Base-by-base conservation (phyloP, 2,113 vertebrate genomes). In the Tapirus terrestris region DNA sequence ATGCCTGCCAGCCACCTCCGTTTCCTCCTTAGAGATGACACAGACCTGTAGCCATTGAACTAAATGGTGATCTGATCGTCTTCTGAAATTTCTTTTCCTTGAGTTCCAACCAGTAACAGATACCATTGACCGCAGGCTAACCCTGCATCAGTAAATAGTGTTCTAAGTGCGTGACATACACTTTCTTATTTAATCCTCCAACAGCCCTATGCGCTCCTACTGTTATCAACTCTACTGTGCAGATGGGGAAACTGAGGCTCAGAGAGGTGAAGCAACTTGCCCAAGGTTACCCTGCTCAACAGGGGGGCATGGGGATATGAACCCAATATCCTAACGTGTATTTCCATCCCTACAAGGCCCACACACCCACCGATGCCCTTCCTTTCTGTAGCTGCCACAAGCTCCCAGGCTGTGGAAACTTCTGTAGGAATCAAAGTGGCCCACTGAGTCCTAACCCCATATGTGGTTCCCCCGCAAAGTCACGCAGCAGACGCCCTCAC, bases 201-300 rank as follows among this genome's bases (percentile, higher is more conserved):
- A 6, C 36, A 56, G 29, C 5, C 36, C 43, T 56, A 13, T 25
- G 53, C 87, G 56, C 16, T 14, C 6, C 18, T 39, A 36, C 36
- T 36, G 0, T 53, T n/a, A 11, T 65, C 53, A 56, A 53, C 25
- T 29, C 23, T 13, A 4, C 25, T 84, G 77, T 80, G 56, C 45
- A 90, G 21, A 84, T 72, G 76, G 53, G 81, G 48, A 92, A 97
- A 90, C 53, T 89, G 36, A 90, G 68, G 80, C 33, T 81, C 33
- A 53, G 45, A 27, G 75, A 79, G 16, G 36, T 45, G 23, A 80
- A 70, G 33, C 4, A 76, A 58, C 17, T 58, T 89, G 17, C 56
- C 33, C 45, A 48, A 43, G 25, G 6, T 51, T 29, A 39, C 27
- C 33, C 70, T 4, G 0, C 14, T 95, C 11, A 0, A 56, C 8